Evolutionary conservation across 2,113 vertebrate species (phyloP), one percentile per base, ranked within the genome.

Genomic region (Excalfactoria chinensis): DNA sequence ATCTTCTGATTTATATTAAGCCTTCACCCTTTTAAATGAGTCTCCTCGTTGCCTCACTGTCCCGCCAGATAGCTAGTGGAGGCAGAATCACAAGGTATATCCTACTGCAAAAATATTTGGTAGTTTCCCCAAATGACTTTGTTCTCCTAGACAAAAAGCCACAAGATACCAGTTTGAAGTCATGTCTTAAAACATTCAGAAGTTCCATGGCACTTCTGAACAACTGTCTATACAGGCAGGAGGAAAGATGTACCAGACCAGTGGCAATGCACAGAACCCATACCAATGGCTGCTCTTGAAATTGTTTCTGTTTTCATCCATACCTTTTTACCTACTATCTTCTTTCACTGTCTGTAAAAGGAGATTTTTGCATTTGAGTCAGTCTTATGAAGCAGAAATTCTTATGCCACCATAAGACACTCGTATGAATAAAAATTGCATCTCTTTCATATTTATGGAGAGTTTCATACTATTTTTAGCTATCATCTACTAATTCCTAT

Each of bases 241-340:
- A 59, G n/a, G 17, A 44, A 88, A 76, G 44, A 44, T 10, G 1
- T 37, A 41, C 13, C 35, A 34, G 35, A 35, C 14, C 28, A 76
- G 35, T 25, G 55, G 58, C 7, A 18, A 17, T 67, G 9, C 8
- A 35, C 14, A 48, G 32, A 75, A 26, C 15, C 9, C 0, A 0
- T 28, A 22, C 2, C 80, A 14, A 28, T 35, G 15, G 10, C 9
- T 88, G 11, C 8, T 71, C 15, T 56, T 56, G 16, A 44, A 68
- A 72, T 71, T 1, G 0, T 4, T 9, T 81, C 25, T 82, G 25
- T 8, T 60, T 48, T 66, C 66, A 34, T 66, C 49, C 21, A 3
- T 26, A 20, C 3, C 1, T 46, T 86, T 63, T 56, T 35, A 37
- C 10, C 23, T 51, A 46, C 55, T 4, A 44, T 28, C 26, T 53